Base-by-base conservation (phyloP, 2,888 invertebrate species). In the Seira ritae region DNA sequence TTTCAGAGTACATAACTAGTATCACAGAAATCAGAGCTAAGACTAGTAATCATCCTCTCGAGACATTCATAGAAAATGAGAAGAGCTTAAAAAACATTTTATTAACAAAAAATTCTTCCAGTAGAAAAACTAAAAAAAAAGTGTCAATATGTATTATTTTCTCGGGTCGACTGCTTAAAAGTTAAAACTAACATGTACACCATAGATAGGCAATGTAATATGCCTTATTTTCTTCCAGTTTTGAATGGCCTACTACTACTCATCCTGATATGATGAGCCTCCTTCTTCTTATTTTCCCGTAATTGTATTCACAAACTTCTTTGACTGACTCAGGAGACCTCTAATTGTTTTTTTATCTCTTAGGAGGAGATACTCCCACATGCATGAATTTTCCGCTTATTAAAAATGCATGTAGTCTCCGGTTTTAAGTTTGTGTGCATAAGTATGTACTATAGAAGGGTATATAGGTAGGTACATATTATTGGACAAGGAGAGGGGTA, bases 371-470 rank as follows among this genome's bases (percentile, higher is more conserved):
- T 55, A 55, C 55, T 55, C 55, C 55, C 55, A 55, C 17, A 55
- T 55, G 55, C 55, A 55, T 55, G 55, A 55, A 17, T 55, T 3
- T 55, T 55, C 55, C 55, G 55, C 55, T 55, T 55, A 55, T 55
- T 80, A 80, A 80, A 80, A 74, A 74, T 80, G 73, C 80, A 80
- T 42, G 68, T 37, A 55, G 17, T 24, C 67, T 69, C 62, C 46
- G 62, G 73, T 80, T 74, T 69, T 31, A n/a, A n/a, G n/a, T n/a
- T n/a, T n/a, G n/a, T n/a, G n/a, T n/a, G n/a, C n/a, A n/a, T 74
- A 74, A 80, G 73, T 37, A 31, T 50, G 60, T 80, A 62, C 74
- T 79, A 68, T 8, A 17, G 17, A 3, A n/a, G 55, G 15, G n/a
- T 17, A 12, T 31, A 8, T 31, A 31, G 31, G 31, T 31, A 31